Base-by-base conservation (phyloP, 23 tunicate species). In the Halocynthia aurantium region DNA sequence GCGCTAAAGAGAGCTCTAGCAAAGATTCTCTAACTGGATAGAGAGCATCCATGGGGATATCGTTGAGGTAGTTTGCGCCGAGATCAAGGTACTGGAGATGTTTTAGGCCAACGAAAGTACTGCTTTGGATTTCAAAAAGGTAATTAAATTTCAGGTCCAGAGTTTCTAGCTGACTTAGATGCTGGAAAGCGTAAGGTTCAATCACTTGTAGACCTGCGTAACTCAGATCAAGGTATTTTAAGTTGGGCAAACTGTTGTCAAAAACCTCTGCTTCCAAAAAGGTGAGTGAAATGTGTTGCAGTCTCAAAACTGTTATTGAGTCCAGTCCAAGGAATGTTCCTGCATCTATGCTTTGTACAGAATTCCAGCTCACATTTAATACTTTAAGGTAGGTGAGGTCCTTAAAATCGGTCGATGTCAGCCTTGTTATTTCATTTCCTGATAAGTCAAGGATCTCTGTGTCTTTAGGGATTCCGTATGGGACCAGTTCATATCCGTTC, bases 1-100 rank as follows among this genome's bases (percentile, higher is more conserved):
- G 56, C 0, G 64, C 22, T 65, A 74, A 13, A 7, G 56, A 50
- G 1, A 74, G 63, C 15, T 54, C 56, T 49, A 8, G 13, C 8
- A 74, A 44, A 7, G 65, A 54, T 8, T 74, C 19, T 56, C 31
- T 53, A 19, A 74, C 55, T 10, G 63, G 63, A 62, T 74, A 64
- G 22, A 74, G 19, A 8, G 56, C 78, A 6, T 74, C 64, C 78
- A 74, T 56, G 11, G 78, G 78, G 17, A 74, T 54, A 19, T 74
- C 60, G 31, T 5, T 54, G 8, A 74, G 63, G 10, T 51, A 52
- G 19, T 53, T 51, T 10, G 60, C 63, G 11, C 22, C 6, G 0
- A 74, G 13, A 56, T 31, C 56, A 11, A 74, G 63, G 13, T 52
- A 53, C 19, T 54, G 19, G 0, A 74, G 78, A 2, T 54, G 55